A percentile compares a stretch with the other conserved stretches of the same genome.
phyloP scores from a whole-genome alignment of 2,888 invertebrate species.

The Orthonevra nobilis region DNA sequence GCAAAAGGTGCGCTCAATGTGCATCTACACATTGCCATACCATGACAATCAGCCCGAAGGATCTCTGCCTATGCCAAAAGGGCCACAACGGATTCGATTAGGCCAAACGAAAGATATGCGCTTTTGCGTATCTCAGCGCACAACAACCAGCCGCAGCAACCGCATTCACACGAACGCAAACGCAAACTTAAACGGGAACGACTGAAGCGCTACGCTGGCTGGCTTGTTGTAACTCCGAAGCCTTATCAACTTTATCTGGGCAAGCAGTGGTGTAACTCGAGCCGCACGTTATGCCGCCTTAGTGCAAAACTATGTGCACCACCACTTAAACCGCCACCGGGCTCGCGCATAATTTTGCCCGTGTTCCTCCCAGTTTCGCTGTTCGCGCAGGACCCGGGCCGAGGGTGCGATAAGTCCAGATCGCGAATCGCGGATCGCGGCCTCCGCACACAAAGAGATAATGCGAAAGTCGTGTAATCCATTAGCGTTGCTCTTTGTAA shows the following conservation, averaged over 20 bases:
- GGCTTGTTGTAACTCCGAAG: constrained; percentile 50
- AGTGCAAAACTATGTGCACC: constrained; percentile 70
- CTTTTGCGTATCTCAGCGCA: constrained; percentile 27
- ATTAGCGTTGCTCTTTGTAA: constrained; percentile 80
- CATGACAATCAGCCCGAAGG: constrained; percentile 33
- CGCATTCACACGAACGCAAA: constrained; percentile 46
- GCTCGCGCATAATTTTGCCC: constrained; percentile 67
- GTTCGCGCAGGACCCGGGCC: constrained; percentile 31
- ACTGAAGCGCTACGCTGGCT: constrained; percentile 66
- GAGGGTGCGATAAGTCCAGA: constrained; percentile 71
- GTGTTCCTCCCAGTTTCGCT: too few relatives aligned
- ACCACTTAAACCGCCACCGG: constrained; percentile 70
- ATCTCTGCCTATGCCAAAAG: constrained; percentile 54
- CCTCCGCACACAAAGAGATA: constrained; percentile 79
- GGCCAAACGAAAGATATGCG: constrained; percentile 38
- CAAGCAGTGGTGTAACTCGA: constrained; percentile 66
- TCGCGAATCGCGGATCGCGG: too few relatives aligned
- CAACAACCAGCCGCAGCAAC: constrained; percentile 9
- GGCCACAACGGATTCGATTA: constrained; percentile 24
- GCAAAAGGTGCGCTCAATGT: constrained; percentile 29
- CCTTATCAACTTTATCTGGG: constrained; percentile 70
- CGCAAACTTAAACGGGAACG: constrained; percentile 3
- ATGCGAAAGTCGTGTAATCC: constrained; percentile 81
- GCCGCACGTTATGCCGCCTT: constrained; percentile 65
- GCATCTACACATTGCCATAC: not conserved